Base-by-base conservation (phyloP, 2,888 invertebrate species). In the Poecilus cupreus region DNA sequence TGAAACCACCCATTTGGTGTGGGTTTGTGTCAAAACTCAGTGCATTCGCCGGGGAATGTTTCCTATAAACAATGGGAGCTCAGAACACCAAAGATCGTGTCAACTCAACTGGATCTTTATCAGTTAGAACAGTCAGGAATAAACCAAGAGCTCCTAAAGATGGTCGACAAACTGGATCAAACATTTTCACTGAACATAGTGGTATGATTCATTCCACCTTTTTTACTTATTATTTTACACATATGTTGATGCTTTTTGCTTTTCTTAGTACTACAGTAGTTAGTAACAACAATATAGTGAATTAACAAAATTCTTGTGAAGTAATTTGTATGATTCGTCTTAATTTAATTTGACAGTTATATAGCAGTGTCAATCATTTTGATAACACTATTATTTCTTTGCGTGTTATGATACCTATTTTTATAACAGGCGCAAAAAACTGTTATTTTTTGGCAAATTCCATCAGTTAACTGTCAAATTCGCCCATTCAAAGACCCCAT, bases 111-210 rank as follows among this genome's bases (percentile, higher is more conserved):
- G 95, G 93, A 87, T 93, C 93, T 87, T 90, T 89, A 87, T 93
- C 95, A 85, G 92, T 94, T 88, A 93, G 95, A 88, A 93, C 94
- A 84, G 92, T 94, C 83, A 93, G 95, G 87, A 94, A 92, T 88
- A 95, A 95, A 90, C 94, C 94, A 85, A 92, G 94, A 88, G 92
- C 92, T 86, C 92, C 93, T 83, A 96, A 96, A 91, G 96, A 96
- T 92, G 94, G 94, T 89, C 93, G 95, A 89, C 93, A 94, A 87
- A 94, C 95, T 87, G 95, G 96, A 87, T 94, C 96, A 87, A 97
- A 97, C 91, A 96, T 97, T 89, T 97, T 97, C 90, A 97, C 97
- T 49, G 97, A 97, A 91, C 97, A 97, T 90, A 97, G 95, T 90
- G 97, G 97, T 97, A 91, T 93, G 95, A 86, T 84, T 87, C 86